Evolutionary conservation across 2,797 vertebrate genomes (phyloP).

Genomic region (Geotrypetes seraphini): DNA sequence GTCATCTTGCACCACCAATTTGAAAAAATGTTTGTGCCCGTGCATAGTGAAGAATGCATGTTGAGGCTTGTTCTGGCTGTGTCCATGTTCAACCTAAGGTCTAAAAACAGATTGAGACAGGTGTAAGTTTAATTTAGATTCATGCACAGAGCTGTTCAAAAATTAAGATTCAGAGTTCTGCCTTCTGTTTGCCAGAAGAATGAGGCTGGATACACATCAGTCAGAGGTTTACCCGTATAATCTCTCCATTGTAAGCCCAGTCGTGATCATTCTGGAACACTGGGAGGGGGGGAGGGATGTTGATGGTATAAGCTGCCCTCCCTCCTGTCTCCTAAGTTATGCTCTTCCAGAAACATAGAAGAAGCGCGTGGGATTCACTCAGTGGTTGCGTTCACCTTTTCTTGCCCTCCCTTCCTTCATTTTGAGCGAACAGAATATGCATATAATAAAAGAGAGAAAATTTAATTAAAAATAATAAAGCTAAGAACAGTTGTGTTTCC

Average conservation of each 20-base stretch:
- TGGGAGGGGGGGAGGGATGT: too few relatives aligned
- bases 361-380: constrained; percentile 55
- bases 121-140: constrained; percentile 29
- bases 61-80: too few relatives aligned
- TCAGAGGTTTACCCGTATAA: constrained; percentile 24
- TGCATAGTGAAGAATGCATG: constrained; percentile 40
- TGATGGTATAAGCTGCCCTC: too few relatives aligned
- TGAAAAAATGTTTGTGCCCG: constrained; percentile 55
- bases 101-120: constrained; percentile 19
- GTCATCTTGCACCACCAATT: constrained; percentile 57
- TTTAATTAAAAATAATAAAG: constrained; percentile 62
- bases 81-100: constrained; percentile 59
- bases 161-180: constrained; percentile 54
- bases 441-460: constrained; percentile 62
- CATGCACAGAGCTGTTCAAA: constrained; percentile 50
- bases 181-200: constrained; percentile 64
- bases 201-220: constrained; percentile 50
- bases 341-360: constrained; percentile 39
- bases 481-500: constrained; percentile 52
- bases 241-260: constrained; percentile 23
- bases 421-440: constrained; percentile 59
- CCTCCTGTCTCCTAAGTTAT: constrained; percentile 38
- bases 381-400: constrained; percentile 43
- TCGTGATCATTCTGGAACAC: constrained; percentile 33
- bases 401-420: constrained; percentile 54